A percentile compares a stretch with the other conserved stretches of the same genome.
Conservation (phyloP, 2,797 vertebrate species). For the Molothrus aeneus region DNA sequence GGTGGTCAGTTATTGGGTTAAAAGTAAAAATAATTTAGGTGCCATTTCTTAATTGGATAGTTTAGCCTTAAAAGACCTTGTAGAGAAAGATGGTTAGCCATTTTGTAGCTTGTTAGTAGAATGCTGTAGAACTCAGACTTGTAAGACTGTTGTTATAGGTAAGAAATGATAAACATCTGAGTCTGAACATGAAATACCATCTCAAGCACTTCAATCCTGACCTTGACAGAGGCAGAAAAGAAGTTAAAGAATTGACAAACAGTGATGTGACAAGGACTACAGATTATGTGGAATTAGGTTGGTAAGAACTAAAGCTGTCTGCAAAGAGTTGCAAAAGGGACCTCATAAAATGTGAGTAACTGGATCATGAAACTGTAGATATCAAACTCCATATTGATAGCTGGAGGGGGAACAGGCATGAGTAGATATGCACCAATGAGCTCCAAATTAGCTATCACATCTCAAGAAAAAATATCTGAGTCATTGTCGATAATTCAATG, state of each 20-base stretch:
- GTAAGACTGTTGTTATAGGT: background rate
- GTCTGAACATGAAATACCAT: background rate
- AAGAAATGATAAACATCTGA: background rate
- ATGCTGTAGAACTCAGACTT: background rate
- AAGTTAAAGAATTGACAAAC: background rate
- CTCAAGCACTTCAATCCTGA: background rate
- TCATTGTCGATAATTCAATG: background rate
- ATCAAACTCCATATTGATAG: background rate
- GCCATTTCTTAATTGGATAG: background rate
- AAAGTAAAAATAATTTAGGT: background rate
- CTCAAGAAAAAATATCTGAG: background rate
- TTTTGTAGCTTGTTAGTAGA: background rate
- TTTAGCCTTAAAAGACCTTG: background rate
- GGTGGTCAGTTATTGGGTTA: background rate
- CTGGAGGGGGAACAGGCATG: background rate
- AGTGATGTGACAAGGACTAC: background rate
- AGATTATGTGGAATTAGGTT: background rate
- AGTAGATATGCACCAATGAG: background rate
- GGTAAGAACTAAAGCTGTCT: background rate
- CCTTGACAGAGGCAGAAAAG: background rate
- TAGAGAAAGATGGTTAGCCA: background rate
- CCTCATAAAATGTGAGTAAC: background rate
- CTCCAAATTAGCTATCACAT: background rate
- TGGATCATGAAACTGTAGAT: background rate
- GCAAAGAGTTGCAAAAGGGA: background rate